These are phyloP conservation scores for Pagrus major DNA, from an alignment of 2,113 vertebrate genomes.

Conservation along the genomic window DNA sequence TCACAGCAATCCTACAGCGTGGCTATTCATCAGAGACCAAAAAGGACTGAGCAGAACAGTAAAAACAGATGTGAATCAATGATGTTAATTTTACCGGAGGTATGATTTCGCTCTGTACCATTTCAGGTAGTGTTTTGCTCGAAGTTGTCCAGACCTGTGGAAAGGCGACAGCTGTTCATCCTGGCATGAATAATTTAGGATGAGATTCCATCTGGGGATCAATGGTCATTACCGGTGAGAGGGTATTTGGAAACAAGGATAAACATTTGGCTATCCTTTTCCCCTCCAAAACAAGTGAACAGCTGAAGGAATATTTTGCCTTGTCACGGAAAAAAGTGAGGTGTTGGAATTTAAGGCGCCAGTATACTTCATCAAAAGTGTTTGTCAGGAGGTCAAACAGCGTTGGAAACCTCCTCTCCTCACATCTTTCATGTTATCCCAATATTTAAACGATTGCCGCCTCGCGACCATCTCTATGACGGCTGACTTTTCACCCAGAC, in stretches of 20 bases:
- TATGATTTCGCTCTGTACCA: background rate
- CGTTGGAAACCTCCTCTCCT: background rate
- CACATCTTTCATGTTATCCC: background rate
- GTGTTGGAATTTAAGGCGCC: background rate
- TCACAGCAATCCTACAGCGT: background rate
- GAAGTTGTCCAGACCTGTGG: background rate
- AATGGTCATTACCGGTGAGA: conserved; percentile 25
- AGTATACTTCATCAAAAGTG: background rate
- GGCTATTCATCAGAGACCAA: conserved; percentile 1
- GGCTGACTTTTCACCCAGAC: background rate
- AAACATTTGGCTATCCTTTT: conserved; percentile 23
- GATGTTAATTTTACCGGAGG: conserved; percentile 4
- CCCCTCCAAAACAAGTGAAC: background rate
- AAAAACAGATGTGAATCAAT: conserved; percentile 31
- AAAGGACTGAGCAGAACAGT: background rate
- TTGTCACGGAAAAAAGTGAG: no score
- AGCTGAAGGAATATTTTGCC: background rate
- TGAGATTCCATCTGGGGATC: conserved; percentile 30
- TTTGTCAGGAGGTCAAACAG: background rate
- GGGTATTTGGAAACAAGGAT: conserved; percentile 38
- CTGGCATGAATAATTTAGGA: conserved; percentile 53
- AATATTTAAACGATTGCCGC: background rate
- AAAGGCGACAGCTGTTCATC: conserved; percentile 33
- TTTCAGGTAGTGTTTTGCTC: conserved; percentile 4
- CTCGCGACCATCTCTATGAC: background rate